Percentiles rank a stretch among this genome's conserved stretches.
phyloP scores from a whole-genome alignment of 2,113 vertebrate species.

The Tragelaphus buxtoni region DNA sequence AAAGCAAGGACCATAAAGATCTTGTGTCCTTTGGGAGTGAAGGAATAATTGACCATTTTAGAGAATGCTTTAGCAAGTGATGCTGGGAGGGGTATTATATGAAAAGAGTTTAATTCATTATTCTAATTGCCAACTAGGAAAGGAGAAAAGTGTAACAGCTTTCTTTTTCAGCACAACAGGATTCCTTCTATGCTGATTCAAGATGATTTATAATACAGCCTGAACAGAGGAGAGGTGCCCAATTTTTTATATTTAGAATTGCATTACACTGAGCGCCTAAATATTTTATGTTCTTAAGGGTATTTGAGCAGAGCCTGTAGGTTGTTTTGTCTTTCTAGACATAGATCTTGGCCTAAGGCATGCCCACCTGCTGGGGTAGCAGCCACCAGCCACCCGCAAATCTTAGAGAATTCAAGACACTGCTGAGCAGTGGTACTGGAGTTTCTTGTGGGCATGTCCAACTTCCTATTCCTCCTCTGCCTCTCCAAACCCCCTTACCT shows the following conservation, averaged over 20 bases:
- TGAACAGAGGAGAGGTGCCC: neutral
- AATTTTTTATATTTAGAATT: neutral
- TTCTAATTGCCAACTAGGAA: neutral
- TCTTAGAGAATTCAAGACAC: neutral
- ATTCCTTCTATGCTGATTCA: neutral
- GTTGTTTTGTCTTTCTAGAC: slow-evolving; percentile 29
- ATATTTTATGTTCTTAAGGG: neutral
- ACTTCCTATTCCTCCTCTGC: neutral
- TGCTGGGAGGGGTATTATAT: neutral
- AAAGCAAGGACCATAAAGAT: neutral
- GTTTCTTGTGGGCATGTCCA: neutral
- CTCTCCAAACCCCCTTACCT: neutral
- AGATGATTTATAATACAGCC: neutral
- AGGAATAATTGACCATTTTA: neutral
- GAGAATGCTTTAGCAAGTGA: neutral
- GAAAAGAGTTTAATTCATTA: slow-evolving; percentile 9
- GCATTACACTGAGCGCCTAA: neutral
- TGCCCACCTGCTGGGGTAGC: neutral
- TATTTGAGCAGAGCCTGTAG: neutral
- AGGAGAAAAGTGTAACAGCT: neutral
- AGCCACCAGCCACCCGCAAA: fast-evolving
- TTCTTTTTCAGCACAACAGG: neutral
- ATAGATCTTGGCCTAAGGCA: neutral
- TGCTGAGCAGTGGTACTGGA: neutral
- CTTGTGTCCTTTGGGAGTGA: neutral